Evolutionary conservation across 2,797 vertebrate genomes (phyloP).

Genomic region (Pseudopleuronectes americanus): DNA sequence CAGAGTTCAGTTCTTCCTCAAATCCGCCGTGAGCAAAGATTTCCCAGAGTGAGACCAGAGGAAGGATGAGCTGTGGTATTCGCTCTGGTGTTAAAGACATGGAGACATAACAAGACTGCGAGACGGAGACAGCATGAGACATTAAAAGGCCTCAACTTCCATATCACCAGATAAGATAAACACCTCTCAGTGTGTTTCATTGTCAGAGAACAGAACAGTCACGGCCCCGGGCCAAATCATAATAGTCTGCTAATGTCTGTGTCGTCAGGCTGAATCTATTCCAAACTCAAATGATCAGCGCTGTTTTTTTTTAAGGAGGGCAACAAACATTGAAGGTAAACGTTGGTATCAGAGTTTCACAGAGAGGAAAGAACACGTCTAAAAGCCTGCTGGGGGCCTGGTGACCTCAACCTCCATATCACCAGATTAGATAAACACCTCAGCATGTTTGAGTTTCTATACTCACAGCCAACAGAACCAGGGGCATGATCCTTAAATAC

Average conservation of each 20-base stretch:
- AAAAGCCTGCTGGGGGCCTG: not conserved
- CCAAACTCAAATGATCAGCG: constrained; percentile 17
- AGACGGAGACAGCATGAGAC: constrained; percentile 3
- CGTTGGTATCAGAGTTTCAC: constrained; percentile 13
- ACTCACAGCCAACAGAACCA: not conserved
- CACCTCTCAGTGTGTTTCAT: not conserved
- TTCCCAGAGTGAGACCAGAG: not conserved
- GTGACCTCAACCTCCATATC: not conserved
- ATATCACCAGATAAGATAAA: constrained; percentile 49
- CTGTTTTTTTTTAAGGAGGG: constrained; percentile 3
- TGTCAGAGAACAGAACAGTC: constrained; percentile 29
- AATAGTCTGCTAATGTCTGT: constrained; percentile 2
- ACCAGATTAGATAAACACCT: not conserved
- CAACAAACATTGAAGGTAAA: not conserved
- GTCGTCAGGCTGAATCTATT: not conserved
- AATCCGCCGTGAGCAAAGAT: not conserved
- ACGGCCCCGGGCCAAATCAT: not conserved
- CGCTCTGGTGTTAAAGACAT: not conserved
- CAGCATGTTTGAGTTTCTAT: not conserved
- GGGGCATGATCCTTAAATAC: not conserved
- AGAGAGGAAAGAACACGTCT: not conserved
- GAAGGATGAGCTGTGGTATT: not conserved
- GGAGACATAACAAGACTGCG: constrained; percentile 36
- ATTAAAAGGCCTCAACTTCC: constrained; percentile 13
- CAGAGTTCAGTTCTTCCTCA: not conserved